phyloP scores from a whole-genome alignment of 2,888 invertebrate genomes.

The Caenorhabditis angaria region DNA sequence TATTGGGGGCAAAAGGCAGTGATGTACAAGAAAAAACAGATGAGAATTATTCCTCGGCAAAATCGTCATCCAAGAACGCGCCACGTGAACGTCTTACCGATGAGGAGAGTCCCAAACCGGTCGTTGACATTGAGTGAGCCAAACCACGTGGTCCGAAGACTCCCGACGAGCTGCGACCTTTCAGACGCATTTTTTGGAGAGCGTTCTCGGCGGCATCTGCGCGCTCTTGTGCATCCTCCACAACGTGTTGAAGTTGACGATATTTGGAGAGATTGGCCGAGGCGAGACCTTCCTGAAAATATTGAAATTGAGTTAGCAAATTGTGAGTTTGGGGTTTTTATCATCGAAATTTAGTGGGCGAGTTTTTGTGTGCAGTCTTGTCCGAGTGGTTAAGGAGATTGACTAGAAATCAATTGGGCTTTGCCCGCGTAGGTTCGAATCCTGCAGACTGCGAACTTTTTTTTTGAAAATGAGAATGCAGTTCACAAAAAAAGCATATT shows the following conservation, averaged over 20 bases:
- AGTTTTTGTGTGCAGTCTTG: constrained; percentile 47
- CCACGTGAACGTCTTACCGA: constrained; percentile 49
- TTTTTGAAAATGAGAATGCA: too few relatives aligned
- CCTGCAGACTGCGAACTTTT: constrained; percentile 51
- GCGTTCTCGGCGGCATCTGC: constrained; percentile 75
- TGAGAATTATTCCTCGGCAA: constrained; percentile 45
- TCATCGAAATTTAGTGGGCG: too few relatives aligned
- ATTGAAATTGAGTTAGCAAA: too few relatives aligned
- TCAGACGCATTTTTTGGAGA: constrained; percentile 74
- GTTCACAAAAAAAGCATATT: too few relatives aligned
- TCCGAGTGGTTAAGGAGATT: constrained; percentile 63
- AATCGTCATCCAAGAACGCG: constrained; percentile 56
- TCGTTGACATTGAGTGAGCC: constrained; percentile 56
- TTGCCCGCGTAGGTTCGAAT: constrained; percentile 62
- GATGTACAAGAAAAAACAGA: constrained; percentile 7
- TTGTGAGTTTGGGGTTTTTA: too few relatives aligned
- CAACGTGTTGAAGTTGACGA: constrained; percentile 75
- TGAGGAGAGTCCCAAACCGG: constrained; percentile 35
- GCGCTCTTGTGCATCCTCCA: constrained; percentile 72
- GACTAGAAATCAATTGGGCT: constrained; percentile 64
- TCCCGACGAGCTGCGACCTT: constrained; percentile 61
- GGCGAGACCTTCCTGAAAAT: constrained; percentile 75
- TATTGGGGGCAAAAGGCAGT: too few relatives aligned
- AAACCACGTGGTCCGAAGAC: constrained; percentile 55
- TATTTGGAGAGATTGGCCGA: constrained; percentile 75